Evolutionary conservation across 2,888 invertebrate species (phyloP), one percentile per base, ranked within the genome.

Genomic region (Andrena bucephala): DNA sequence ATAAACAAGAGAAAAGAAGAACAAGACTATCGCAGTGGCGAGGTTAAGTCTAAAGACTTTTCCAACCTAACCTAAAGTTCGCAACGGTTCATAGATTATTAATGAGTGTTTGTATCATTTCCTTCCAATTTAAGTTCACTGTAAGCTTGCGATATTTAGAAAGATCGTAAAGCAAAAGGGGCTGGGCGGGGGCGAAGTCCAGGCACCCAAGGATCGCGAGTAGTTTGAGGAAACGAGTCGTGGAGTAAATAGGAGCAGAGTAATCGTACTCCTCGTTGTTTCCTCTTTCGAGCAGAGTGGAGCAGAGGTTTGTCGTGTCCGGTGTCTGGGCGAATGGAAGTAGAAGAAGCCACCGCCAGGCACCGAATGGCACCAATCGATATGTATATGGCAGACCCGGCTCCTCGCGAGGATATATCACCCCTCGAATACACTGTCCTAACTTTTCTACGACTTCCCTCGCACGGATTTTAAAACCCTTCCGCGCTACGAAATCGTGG

Each of bases 351-450:
- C 77, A 84, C 84, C 59, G 90, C 93, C 93, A 93, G 93, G 93
- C 87, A 93, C 93, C 88, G 91, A 90, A 92, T 90, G 93, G 93
- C 90, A 93, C 93, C 91, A 93, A 93, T 93, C 93, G 90, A 93
- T 93, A 92, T 89, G 93, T 93, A 92, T 89, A 90, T 89, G 76
- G 85, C 50, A 69, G 79, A 75, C 74, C 70, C 70, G 71, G 54
- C 70, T 67, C 63, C 63, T 77, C 79, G 79, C 69, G 72, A 84
- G 80, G 70, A 85, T 89, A 42, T 42, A 88, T 89, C 85, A 85
- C 70, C 73, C 67, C 70, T 57, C 77, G 70, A 85, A 83, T 70
- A 85, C 63, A 69, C 63, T 71, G 76, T 69, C 79, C 68, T 50
- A 83, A 86, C 79, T 89, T 88, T 80, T 77, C 33, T 78, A 84